Conservation (phyloP, 2,888 invertebrate species). For the Steinernema scapterisci region DNA sequence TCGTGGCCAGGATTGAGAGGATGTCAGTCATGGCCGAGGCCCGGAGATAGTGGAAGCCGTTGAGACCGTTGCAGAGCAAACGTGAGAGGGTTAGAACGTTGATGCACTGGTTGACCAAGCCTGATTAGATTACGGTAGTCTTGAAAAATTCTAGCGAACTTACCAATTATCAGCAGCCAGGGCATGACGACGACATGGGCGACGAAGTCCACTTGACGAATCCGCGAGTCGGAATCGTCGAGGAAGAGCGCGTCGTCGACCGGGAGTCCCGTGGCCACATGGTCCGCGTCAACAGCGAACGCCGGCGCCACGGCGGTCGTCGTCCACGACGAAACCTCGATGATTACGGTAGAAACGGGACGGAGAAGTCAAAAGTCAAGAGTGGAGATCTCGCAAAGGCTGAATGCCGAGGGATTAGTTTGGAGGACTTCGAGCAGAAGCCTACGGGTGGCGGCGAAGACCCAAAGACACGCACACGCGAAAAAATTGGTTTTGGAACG, state of each 20-base stretch:
- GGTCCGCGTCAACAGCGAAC: neutral
- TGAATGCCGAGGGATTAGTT: neutral
- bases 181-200: slow-evolving; percentile 63
- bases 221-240: slow-evolving; percentile 12
- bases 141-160: slow-evolving; percentile 1
- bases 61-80: slow-evolving; percentile 49
- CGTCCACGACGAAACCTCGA: slow-evolving; percentile 18
- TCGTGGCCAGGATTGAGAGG: slow-evolving; percentile 76
- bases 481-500: no score
- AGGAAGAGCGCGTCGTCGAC: slow-evolving; percentile 7
- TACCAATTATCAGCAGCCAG: slow-evolving; percentile 54
- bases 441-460: no score
- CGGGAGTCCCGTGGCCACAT: slow-evolving; percentile 26
- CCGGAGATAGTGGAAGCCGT: slow-evolving; percentile 66
- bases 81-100: slow-evolving; percentile 63
- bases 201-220: slow-evolving; percentile 50
- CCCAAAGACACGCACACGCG: no score
- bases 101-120: slow-evolving; percentile 66
- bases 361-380: no score
- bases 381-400: neutral
- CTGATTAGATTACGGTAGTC: slow-evolving; percentile 39
- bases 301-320: slow-evolving; percentile 30
- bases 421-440: neutral
- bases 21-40: slow-evolving; percentile 80
- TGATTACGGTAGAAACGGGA: slow-evolving; percentile 1